Evolutionary conservation across 2,113 vertebrate species (phyloP).

Genomic region (Dunckerocampus dactyliophorus): DNA sequence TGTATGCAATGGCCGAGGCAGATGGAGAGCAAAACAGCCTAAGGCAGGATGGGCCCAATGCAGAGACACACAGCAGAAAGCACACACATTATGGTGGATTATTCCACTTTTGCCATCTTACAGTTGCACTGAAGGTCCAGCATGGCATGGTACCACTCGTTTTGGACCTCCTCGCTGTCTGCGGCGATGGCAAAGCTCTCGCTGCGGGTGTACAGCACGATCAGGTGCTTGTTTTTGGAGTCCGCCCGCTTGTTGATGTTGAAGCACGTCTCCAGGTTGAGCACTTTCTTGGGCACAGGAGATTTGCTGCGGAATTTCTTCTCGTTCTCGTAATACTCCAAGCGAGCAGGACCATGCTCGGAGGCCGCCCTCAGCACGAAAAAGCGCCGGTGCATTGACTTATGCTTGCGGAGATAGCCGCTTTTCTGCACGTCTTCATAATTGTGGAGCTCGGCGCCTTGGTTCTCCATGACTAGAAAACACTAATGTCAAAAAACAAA

Average conservation of each 20-base stretch:
- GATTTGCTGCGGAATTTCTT: conserved; percentile 81
- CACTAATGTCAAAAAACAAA: conserved; percentile 27
- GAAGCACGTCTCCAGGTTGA: conserved; percentile 76
- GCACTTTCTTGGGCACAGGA: conserved; percentile 70
- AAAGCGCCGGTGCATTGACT: conserved; percentile 79
- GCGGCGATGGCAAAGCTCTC: conserved; percentile 79
- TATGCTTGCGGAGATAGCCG: conserved; percentile 83
- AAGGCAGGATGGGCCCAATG: conserved; percentile 48
- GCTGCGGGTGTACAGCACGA: conserved; percentile 76
- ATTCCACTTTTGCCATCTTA: conserved; percentile 58
- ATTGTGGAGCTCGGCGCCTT: conserved; percentile 61
- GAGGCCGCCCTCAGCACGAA: conserved; percentile 77
- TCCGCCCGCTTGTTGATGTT: conserved; percentile 81
- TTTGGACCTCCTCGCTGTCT: conserved; percentile 75
- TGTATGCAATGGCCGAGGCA: conserved; percentile 38
- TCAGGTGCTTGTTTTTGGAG: conserved; percentile 78
- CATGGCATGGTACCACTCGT: conserved; percentile 79
- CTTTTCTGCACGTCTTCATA: conserved; percentile 76
- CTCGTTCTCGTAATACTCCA: conserved; percentile 80
- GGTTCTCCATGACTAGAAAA: conserved; percentile 72
- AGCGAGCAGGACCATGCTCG: conserved; percentile 72
- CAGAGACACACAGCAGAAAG: conserved; percentile 23
- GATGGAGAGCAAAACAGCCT: conserved; percentile 47
- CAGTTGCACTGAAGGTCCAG: conserved; percentile 76
- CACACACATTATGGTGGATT: conserved; percentile 9